A percentile compares a stretch with the other conserved stretches of the same genome.
phyloP scores from a whole-genome alignment of 2,888 invertebrate species.

The Carpatolechia fugitivella region DNA sequence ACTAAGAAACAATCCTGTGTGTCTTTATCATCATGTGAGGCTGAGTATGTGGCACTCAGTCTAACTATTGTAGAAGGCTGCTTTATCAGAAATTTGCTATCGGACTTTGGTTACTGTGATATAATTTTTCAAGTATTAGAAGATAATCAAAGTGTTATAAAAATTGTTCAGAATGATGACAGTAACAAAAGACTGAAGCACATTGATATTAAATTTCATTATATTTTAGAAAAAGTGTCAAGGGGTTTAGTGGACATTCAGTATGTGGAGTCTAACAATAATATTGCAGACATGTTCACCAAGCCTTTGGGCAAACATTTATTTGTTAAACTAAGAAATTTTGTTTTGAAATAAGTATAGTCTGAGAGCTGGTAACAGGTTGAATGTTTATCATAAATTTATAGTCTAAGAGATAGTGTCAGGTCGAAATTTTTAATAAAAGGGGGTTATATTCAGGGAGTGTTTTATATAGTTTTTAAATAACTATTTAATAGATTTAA shows the following conservation, averaged over 20 bases:
- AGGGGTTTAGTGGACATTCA: neutral
- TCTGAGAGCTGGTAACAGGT: too few relatives aligned
- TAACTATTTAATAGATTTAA: too few relatives aligned
- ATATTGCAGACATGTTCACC: neutral
- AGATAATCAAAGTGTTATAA: too few relatives aligned
- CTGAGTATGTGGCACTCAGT: constrained; percentile 23
- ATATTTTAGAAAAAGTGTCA: neutral
- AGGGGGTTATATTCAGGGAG: too few relatives aligned
- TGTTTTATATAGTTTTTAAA: too few relatives aligned
- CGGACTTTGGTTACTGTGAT: constrained; percentile 1
- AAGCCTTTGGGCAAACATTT: neutral
- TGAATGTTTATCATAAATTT: too few relatives aligned
- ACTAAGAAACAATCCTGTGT: constrained; percentile 20
- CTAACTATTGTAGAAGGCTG: constrained; percentile 18
- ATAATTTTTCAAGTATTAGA: neutral
- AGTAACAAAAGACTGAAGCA: neutral
- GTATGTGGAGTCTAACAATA: neutral
- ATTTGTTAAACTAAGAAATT: neutral
- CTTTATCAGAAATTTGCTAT: constrained; percentile 16
- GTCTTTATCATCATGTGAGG: constrained; percentile 18
- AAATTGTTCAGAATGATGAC: neutral
- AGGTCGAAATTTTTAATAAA: too few relatives aligned
- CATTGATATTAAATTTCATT: too few relatives aligned
- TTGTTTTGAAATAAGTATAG: neutral
- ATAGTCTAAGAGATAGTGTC: too few relatives aligned